Evolutionary conservation across 2,797 vertebrate species (phyloP).

Genomic region (Pseudocheirus occidentalis): DNA sequence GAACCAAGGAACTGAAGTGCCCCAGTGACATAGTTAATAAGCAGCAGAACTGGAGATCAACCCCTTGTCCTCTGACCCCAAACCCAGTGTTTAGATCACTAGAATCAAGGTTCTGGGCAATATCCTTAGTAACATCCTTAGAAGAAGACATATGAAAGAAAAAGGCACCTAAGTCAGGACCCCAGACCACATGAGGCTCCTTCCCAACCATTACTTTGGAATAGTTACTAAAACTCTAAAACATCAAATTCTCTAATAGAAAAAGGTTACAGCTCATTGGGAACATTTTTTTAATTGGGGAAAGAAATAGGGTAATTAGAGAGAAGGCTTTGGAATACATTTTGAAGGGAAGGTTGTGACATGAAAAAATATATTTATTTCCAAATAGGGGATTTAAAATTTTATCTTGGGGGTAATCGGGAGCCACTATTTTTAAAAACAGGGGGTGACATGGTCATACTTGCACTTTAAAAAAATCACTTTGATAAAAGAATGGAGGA

Average conservation of each 20-base stretch:
- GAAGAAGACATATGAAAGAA: background rate
- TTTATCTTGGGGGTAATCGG: background rate
- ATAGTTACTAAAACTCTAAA: background rate
- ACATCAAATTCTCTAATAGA: background rate
- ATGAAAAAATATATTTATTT: background rate
- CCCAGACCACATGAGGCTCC: background rate
- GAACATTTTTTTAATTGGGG: no score
- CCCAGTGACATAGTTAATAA: background rate
- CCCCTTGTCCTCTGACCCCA: background rate
- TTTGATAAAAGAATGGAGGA: background rate
- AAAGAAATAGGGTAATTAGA: background rate
- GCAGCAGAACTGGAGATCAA: background rate
- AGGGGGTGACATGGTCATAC: background rate
- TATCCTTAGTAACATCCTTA: background rate
- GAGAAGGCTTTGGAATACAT: background rate
- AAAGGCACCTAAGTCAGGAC: background rate
- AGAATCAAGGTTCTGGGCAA: background rate
- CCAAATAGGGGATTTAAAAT: background rate
- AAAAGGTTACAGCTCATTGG: background rate
- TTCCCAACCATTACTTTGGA: background rate
- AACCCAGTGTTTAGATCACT: background rate
- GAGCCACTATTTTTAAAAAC: background rate
- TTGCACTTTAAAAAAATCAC: background rate
- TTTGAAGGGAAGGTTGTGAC: background rate
- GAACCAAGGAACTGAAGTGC: background rate